Evolutionary conservation across 2,888 invertebrate genomes (phyloP).

Genomic region (Drosophila prostipennis): DNA sequence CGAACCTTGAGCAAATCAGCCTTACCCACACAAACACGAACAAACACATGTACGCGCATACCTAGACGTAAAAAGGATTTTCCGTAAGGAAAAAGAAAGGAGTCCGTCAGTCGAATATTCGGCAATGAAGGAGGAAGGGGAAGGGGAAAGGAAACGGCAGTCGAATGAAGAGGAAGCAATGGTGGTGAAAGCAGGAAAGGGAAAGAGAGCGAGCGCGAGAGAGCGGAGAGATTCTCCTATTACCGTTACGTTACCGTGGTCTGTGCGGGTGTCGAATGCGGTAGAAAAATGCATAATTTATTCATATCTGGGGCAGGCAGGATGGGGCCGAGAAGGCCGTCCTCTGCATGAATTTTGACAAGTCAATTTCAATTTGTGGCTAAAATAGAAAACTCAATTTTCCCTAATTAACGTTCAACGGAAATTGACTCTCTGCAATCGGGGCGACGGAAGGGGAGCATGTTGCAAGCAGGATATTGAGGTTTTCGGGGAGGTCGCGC

Average conservation of each 20-base stretch:
- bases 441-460: not conserved
- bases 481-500: not conserved
- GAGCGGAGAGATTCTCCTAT: slow-evolving; percentile 10
- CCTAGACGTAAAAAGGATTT: slow-evolving; percentile 67
- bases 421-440: slow-evolving; percentile 22
- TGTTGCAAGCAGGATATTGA: slow-evolving; percentile 3
- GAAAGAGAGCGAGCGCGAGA: slow-evolving; percentile 10
- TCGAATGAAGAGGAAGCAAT: slow-evolving; percentile 55
- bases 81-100: slow-evolving; percentile 38
- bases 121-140: slow-evolving; percentile 47
- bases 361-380: slow-evolving; percentile 49
- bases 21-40: slow-evolving; percentile 58
- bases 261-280: slow-evolving; percentile 49
- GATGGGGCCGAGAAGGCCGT: not conserved
- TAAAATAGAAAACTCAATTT: slow-evolving; percentile 30
- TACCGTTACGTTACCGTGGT: slow-evolving; percentile 68
- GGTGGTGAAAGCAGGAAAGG: slow-evolving; percentile 13
- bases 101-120: slow-evolving; percentile 53
- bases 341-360: slow-evolving; percentile 44
- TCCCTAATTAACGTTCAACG: slow-evolving; percentile 16
- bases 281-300: slow-evolving; percentile 58
- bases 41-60: slow-evolving; percentile 37
- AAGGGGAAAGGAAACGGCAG: slow-evolving; percentile 46
- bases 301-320: slow-evolving; percentile 31
- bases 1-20: slow-evolving; percentile 75